These are phyloP conservation scores for Liolophura sinensis DNA, from an alignment of 1,140 invertebrate genomes.

Conservation along the genomic window DNA sequence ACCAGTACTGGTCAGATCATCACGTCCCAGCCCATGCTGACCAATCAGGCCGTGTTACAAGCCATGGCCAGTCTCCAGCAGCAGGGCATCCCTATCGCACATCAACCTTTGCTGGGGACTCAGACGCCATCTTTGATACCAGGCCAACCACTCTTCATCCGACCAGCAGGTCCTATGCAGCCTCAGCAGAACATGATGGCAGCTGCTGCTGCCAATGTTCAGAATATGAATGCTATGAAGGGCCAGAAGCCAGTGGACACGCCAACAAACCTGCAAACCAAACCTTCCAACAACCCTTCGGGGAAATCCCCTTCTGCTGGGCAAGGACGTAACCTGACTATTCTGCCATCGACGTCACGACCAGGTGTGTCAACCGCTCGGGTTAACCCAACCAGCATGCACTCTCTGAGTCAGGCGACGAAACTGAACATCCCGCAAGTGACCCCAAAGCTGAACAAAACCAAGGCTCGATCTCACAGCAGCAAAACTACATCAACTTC, in stretches of 20 bases:
- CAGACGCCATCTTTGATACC: constrained; percentile 44
- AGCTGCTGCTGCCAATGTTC: constrained; percentile 23
- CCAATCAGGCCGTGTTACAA: constrained; percentile 51
- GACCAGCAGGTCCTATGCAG: constrained; percentile 34
- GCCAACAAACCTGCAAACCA: constrained; percentile 57
- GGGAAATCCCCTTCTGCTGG: constrained; percentile 6
- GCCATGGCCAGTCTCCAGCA: constrained; percentile 43
- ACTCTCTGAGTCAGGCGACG: not conserved
- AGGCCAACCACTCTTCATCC: constrained; percentile 45
- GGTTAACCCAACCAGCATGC: constrained; percentile 31
- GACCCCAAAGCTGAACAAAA: constrained; percentile 21
- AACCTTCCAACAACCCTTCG: constrained; percentile 61
- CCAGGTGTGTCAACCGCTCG: constrained; percentile 27
- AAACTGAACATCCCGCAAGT: constrained; percentile 26
- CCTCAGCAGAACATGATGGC: constrained; percentile 29
- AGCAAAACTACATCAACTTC: constrained; percentile 46
- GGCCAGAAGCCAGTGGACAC: constrained; percentile 33
- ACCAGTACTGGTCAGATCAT: constrained; percentile 49
- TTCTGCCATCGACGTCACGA: constrained; percentile 33
- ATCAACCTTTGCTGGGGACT: constrained; percentile 33
- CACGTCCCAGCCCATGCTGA: constrained; percentile 45
- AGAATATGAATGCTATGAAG: constrained; percentile 26
- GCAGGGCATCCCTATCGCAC: constrained; percentile 36
- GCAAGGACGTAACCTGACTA: constrained; percentile 11
- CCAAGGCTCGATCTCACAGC: constrained; percentile 15